Conservation (phyloP, 2,888 invertebrate genomes). For the Drosophila kuntzei region DNA sequence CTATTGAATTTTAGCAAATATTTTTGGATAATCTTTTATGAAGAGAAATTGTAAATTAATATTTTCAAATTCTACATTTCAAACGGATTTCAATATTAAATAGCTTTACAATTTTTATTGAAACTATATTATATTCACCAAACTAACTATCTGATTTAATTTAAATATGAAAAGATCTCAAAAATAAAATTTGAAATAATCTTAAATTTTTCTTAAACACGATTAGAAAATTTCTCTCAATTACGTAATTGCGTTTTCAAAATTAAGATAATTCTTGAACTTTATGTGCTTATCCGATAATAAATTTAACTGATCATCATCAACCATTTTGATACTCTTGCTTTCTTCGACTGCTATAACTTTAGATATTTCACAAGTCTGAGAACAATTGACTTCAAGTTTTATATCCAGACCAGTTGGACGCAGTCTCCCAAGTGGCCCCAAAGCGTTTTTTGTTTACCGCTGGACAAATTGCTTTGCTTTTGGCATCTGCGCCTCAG, state of each 20-base stretch:
- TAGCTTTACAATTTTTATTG: background rate
- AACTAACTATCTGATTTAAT: too few species aligned
- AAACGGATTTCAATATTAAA: background rate
- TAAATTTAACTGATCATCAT: background rate
- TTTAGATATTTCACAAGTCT: conserved; percentile 7
- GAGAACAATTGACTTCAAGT: conserved; percentile 46
- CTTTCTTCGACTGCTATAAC: conserved; percentile 30
- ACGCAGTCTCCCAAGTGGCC: conserved; percentile 40
- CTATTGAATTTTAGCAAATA: too few species aligned
- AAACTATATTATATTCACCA: too few species aligned
- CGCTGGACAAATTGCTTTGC: conserved; percentile 79
- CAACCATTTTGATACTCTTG: conserved; percentile 35
- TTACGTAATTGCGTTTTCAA: too few species aligned
- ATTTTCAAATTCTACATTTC: background rate
- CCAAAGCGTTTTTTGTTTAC: conserved; percentile 67
- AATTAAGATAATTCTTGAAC: too few species aligned
- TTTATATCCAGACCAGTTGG: conserved; percentile 42
- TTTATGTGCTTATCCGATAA: background rate
- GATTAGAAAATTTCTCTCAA: too few species aligned
- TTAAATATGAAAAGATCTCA: too few species aligned
- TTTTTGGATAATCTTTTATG: too few species aligned
- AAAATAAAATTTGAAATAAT: too few species aligned
- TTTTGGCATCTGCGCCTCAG: conserved; percentile 76
- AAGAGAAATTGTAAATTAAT: too few species aligned
- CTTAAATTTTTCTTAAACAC: too few species aligned